Evolutionary conservation across 2,113 vertebrate genomes (phyloP).

Genomic region (Plestiodon gilberti): DNA sequence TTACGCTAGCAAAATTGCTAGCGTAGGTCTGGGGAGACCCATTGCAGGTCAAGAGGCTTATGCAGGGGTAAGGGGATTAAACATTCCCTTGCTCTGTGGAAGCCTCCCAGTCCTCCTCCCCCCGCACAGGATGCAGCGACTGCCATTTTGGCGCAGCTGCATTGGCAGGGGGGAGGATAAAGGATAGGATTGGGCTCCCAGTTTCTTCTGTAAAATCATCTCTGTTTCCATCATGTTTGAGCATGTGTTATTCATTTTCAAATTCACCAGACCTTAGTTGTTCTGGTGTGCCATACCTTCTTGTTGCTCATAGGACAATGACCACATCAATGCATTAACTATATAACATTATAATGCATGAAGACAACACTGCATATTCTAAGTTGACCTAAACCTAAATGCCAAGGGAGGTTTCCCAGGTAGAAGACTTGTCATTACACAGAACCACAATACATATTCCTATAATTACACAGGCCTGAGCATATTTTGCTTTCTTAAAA

Average conservation of each 20-base stretch:
- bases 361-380: neutral
- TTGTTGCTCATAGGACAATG: neutral
- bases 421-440: neutral
- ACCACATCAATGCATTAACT: neutral
- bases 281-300: neutral
- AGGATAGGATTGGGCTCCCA: too few relatives aligned
- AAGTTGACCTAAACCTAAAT: neutral
- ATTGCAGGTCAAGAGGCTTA: too few relatives aligned
- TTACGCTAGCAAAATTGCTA: too few relatives aligned
- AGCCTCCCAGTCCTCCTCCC: too few relatives aligned
- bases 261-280: neutral
- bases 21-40: too few relatives aligned
- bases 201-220: neutral
- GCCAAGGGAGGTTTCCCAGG: neutral
- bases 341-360: neutral
- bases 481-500: too few relatives aligned
- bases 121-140: too few relatives aligned
- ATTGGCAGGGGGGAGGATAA: too few relatives aligned
- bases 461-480: neutral
- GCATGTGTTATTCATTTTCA: neutral
- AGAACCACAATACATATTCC: neutral
- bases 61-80: too few relatives aligned
- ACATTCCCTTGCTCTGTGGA: too few relatives aligned
- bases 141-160: too few relatives aligned
- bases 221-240: neutral